phyloP scores from a whole-genome alignment of 2,797 vertebrate genomes.

The Malacoctenus gilli region DNA sequence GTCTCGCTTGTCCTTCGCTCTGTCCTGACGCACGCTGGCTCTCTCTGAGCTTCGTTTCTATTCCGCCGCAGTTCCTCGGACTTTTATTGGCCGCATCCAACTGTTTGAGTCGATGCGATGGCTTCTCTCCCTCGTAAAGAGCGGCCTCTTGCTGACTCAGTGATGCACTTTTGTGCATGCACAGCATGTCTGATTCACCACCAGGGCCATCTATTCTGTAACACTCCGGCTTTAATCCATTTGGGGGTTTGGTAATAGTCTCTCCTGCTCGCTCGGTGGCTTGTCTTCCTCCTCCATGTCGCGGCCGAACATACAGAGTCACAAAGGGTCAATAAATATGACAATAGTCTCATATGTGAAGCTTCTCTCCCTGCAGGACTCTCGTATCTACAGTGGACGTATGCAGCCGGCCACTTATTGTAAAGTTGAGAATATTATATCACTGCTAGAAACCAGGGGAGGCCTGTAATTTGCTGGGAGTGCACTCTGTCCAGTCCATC shows the following conservation, averaged over 20 bases:
- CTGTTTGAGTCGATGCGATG: slow-evolving; percentile 40
- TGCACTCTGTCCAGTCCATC: no score
- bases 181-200: slow-evolving; percentile 38
- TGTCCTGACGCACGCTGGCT: background rate
- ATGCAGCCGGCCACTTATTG: background rate
- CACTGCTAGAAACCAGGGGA: background rate
- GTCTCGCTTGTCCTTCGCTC: slow-evolving; percentile 4
- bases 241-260: slow-evolving; percentile 17
- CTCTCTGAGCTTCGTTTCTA: slow-evolving; percentile 16
- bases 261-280: slow-evolving; percentile 17
- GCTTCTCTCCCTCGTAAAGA: slow-evolving; percentile 38
- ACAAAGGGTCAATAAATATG: slow-evolving; percentile 11
- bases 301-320: background rate
- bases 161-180: slow-evolving; percentile 5
- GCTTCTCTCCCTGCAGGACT: slow-evolving; percentile 5
- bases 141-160: slow-evolving; percentile 36
- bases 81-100: slow-evolving; percentile 21
- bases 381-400: background rate
- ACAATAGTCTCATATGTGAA: background rate
- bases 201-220: slow-evolving; percentile 16
- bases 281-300: slow-evolving; percentile 22
- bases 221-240: slow-evolving; percentile 21
- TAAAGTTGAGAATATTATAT: slow-evolving; percentile 10
- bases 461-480: background rate
- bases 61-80: slow-evolving; percentile 32